Conservation (phyloP, 2,113 vertebrate species). For the Lamprologus ornatipinnis region DNA sequence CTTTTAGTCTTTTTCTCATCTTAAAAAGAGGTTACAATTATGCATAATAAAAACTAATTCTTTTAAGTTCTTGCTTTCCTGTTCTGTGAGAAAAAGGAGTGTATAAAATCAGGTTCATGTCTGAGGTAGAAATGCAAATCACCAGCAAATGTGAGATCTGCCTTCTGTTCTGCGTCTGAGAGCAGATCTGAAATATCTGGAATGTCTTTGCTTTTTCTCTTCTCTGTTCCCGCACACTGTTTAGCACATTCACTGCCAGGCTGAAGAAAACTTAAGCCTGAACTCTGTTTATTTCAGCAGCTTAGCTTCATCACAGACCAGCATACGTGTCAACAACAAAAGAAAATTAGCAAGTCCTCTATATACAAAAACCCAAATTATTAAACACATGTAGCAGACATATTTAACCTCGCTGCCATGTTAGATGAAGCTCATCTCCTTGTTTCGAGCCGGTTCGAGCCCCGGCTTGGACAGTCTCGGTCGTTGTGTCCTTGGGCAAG, state of each 20-base stretch:
- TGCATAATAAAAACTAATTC: neutral
- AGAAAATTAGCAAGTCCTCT: neutral
- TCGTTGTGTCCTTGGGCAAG: no score
- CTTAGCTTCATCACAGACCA: neutral
- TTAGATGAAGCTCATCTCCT: neutral
- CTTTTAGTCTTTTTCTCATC: neutral
- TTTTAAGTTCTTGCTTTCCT: neutral
- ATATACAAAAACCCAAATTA: neutral
- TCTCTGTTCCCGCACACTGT: neutral
- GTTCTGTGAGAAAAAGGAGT: neutral
- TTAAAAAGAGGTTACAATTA: neutral
- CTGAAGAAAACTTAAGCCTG: neutral
- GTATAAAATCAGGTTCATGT: neutral
- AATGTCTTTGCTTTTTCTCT: neutral
- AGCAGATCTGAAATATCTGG: neutral
- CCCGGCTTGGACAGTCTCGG: accelerated
- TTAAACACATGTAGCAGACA: neutral
- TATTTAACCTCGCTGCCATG: neutral
- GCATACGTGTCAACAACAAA: neutral
- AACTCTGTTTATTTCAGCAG: neutral
- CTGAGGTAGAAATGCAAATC: neutral
- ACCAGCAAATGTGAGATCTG: neutral
- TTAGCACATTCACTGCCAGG: neutral
- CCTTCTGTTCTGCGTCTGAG: neutral
- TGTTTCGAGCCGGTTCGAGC: accelerated